Conservation (phyloP, 2,888 invertebrate genomes). For the Meteorus cinctellus region DNA sequence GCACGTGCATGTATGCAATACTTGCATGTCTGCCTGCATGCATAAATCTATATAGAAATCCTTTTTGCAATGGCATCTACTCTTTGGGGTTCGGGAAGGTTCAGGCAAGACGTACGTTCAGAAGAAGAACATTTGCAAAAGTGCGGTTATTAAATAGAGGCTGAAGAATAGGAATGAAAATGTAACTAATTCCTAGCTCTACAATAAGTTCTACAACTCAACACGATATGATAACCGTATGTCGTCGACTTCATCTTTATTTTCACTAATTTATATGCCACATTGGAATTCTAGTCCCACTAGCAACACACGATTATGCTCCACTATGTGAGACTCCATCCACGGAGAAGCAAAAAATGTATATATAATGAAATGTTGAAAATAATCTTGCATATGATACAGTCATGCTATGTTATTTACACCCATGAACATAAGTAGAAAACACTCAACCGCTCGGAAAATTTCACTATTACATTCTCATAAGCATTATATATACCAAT, state of each 20-base stretch:
- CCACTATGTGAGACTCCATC: neutral
- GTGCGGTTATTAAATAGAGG: slow-evolving; percentile 50
- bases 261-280: too few species aligned
- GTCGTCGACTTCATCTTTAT: neutral
- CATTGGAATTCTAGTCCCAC: too few species aligned
- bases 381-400: too few species aligned
- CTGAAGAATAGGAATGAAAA: slow-evolving; percentile 70
- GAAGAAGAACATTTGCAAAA: neutral
- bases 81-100: too few species aligned
- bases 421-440: too few species aligned
- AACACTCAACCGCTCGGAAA: too few species aligned
- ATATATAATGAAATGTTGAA: too few species aligned
- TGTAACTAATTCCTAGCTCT: slow-evolving; percentile 43
- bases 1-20: slow-evolving; percentile 14
- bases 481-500: neutral
- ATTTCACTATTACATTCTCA: too few species aligned
- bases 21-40: neutral
- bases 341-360: neutral
- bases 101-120: too few species aligned
- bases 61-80: too few species aligned
- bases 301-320: neutral
- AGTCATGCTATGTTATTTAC: too few species aligned
- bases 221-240: too few species aligned
- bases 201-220: slow-evolving; percentile 31
- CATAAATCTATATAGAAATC: neutral